Percentiles rank a stretch among this genome's conserved stretches.
Conservation (phyloP, 2,888 invertebrate genomes). For the Cynaeus angustus region DNA sequence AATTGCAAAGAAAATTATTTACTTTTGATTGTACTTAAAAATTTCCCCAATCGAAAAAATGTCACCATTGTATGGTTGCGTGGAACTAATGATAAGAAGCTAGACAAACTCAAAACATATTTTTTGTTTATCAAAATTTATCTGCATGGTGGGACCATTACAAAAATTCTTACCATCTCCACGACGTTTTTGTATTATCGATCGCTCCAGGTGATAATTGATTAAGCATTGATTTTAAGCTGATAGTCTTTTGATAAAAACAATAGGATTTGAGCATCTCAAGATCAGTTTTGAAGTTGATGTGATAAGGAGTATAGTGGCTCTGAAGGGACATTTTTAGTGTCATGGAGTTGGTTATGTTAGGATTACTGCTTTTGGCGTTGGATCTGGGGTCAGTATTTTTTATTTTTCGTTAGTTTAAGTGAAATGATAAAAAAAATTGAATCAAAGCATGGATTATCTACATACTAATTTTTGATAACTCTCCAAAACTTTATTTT, state of each 20-base stretch:
- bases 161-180: background rate
- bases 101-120: no score
- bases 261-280: slow-evolving; percentile 11
- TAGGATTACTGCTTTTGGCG: background rate
- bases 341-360: background rate
- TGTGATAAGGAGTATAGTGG: slow-evolving; percentile 25
- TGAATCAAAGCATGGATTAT: no score
- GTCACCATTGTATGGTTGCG: background rate
- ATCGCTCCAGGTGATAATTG: slow-evolving; percentile 28
- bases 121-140: no score
- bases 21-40: background rate
- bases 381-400: slow-evolving; percentile 1
- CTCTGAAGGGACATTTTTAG: background rate
- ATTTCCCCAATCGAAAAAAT: background rate
- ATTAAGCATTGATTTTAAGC: slow-evolving; percentile 29
- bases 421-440: no score
- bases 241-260: slow-evolving; percentile 38
- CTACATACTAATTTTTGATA: no score
- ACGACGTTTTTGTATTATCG: background rate
- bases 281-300: slow-evolving; percentile 5
- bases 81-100: no score
- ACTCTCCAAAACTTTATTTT: no score
- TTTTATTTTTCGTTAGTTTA: background rate
- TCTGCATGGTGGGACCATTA: no score
- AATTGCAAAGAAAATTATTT: no score